Evolutionary conservation across 2,888 invertebrate species (phyloP).

Genomic region (Cyclophora punctaria): DNA sequence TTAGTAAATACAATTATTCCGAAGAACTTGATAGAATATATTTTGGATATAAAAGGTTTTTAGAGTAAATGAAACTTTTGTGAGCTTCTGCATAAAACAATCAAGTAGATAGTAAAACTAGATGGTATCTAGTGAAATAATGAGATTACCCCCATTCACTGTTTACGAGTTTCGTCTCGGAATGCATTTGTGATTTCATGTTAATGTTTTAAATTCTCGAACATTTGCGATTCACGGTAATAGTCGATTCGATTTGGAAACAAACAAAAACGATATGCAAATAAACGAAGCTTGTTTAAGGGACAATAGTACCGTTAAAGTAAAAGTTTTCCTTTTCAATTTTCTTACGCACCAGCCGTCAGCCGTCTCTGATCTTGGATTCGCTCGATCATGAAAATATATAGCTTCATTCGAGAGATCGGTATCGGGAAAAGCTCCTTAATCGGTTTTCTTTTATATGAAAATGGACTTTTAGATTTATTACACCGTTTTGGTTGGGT

Average conservation of each 20-base stretch:
- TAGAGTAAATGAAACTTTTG: slow-evolving; percentile 4
- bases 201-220: too few relatives aligned
- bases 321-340: slow-evolving; percentile 65
- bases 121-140: not conserved
- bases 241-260: slow-evolving; percentile 6
- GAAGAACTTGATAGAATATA: too few relatives aligned
- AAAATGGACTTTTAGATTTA: slow-evolving; percentile 73
- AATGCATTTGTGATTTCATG: slow-evolving; percentile 7
- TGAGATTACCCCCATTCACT: slow-evolving; percentile 9
- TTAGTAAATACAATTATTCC: too few relatives aligned
- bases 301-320: slow-evolving; percentile 49
- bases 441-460: slow-evolving; percentile 75
- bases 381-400: slow-evolving; percentile 73
- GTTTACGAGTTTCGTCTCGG: slow-evolving; percentile 4
- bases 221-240: slow-evolving; percentile 1
- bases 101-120: slow-evolving; percentile 13
- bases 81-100: slow-evolving; percentile 14
- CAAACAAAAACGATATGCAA: slow-evolving; percentile 29
- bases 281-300: slow-evolving; percentile 35
- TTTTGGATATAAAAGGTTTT: too few relatives aligned
- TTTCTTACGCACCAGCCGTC: slow-evolving; percentile 67
- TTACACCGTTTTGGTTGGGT: slow-evolving; percentile 64
- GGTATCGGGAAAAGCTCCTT: slow-evolving; percentile 70
- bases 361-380: slow-evolving; percentile 66
- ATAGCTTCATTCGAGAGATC: slow-evolving; percentile 71